phyloP scores from a whole-genome alignment of 1,140 invertebrate species.

The Rhynchophorus ferrugineus region DNA sequence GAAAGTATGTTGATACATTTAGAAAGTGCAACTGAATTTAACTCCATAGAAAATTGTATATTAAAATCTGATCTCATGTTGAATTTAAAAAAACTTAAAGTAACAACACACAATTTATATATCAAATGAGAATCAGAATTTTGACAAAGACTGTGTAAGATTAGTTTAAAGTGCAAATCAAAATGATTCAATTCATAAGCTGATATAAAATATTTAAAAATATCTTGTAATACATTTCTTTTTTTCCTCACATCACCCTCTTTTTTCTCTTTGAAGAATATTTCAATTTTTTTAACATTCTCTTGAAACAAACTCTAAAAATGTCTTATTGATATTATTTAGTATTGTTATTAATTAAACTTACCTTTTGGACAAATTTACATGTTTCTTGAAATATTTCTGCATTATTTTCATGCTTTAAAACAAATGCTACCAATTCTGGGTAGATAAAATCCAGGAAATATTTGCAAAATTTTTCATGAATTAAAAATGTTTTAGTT shows the following conservation, averaged over 20 bases:
- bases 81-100: slow-evolving; percentile 30
- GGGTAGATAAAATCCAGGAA: slow-evolving; percentile 24
- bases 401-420: slow-evolving; percentile 17
- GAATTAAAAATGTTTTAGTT: slow-evolving; percentile 16
- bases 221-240: not conserved
- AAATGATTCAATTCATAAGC: not conserved
- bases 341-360: slow-evolving; percentile 13
- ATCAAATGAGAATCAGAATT: slow-evolving; percentile 21
- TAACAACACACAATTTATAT: slow-evolving; percentile 29
- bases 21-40: slow-evolving; percentile 9
- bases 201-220: not conserved
- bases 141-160: slow-evolving; percentile 16
- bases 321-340: not conserved
- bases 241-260: not conserved
- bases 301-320: slow-evolving; percentile 5
- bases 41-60: slow-evolving; percentile 6
- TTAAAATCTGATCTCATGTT: slow-evolving; percentile 21
- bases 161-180: not conserved
- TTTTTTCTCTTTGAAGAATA: not conserved
- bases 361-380: slow-evolving; percentile 30
- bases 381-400: slow-evolving; percentile 25
- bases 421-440: slow-evolving; percentile 16
- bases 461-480: slow-evolving; percentile 23
- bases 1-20: slow-evolving; percentile 21
- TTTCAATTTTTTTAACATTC: not conserved